These are phyloP conservation scores for Rhagophthalmus giganteus DNA, from an alignment of 2,888 invertebrate species.

Conservation along the genomic window DNA sequence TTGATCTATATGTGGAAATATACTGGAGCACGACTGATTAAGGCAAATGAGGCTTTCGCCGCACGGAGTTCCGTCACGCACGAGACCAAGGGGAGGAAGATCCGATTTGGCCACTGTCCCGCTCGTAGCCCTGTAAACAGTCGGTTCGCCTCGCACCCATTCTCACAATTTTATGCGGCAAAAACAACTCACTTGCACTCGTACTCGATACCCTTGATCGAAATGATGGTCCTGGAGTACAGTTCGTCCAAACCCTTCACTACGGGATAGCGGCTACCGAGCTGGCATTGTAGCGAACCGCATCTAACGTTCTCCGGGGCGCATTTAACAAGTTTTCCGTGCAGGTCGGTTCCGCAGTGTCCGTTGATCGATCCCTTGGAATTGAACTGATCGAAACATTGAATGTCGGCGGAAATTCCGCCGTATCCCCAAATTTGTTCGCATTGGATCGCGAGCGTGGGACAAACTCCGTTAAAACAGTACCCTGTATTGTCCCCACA, in stretches of 20 bases:
- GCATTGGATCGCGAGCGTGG: constrained; percentile 86
- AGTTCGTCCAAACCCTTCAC: constrained; percentile 78
- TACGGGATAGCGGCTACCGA: constrained; percentile 81
- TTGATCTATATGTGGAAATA: constrained; percentile 82
- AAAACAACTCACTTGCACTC: constrained; percentile 89
- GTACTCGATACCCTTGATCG: constrained; percentile 84
- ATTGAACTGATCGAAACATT: constrained; percentile 95
- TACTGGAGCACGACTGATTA: constrained; percentile 88
- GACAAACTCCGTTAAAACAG: constrained; percentile 91
- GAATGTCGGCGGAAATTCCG: constrained; percentile 77
- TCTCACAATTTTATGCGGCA: too few relatives aligned
- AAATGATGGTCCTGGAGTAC: constrained; percentile 86
- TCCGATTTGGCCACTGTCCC: constrained; percentile 65
- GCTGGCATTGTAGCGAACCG: constrained; percentile 93
- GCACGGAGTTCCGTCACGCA: constrained; percentile 92
- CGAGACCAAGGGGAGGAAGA: constrained; percentile 79
- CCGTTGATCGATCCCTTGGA: constrained; percentile 93
- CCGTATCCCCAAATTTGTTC: constrained; percentile 92
- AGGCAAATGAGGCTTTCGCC: constrained; percentile 91
- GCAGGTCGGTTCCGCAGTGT: constrained; percentile 85
- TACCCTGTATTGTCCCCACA: constrained; percentile 59
- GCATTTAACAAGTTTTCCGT: constrained; percentile 79
- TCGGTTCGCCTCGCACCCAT: too few relatives aligned
- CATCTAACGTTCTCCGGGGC: constrained; percentile 80
- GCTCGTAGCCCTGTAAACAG: constrained; percentile 24